Conservation (phyloP, 2,797 vertebrate species). For the Channallabes apus region DNA sequence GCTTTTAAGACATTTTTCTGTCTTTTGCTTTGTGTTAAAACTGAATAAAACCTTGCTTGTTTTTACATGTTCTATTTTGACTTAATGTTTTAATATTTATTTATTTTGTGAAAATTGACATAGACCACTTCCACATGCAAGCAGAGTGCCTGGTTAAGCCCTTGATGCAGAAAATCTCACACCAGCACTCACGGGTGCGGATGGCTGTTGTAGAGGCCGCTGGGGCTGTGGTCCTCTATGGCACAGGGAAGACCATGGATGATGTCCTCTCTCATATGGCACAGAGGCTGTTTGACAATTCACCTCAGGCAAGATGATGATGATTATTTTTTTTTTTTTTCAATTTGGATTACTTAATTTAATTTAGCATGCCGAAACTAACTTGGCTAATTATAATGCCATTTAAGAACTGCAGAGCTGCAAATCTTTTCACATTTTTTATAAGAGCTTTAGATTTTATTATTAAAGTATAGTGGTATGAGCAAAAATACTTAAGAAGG, state of each 20-base stretch:
- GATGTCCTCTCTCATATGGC: conserved; percentile 91
- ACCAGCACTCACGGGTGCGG: conserved; percentile 92
- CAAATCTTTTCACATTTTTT: background rate
- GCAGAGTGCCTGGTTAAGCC: conserved; percentile 87
- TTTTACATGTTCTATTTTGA: background rate
- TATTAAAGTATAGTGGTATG: background rate
- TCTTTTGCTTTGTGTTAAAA: background rate
- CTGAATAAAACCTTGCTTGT: background rate
- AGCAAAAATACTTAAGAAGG: background rate
- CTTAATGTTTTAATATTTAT: background rate
- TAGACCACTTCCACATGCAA: conserved; percentile 94
- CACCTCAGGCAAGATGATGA: conserved; percentile 82
- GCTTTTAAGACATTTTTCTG: background rate
- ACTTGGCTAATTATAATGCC: background rate
- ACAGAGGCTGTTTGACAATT: conserved; percentile 91
- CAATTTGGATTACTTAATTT: background rate
- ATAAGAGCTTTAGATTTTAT: background rate
- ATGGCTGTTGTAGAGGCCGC: conserved; percentile 86
- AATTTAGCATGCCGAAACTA: background rate
- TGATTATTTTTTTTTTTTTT: background rate
- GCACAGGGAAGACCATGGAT: conserved; percentile 84
- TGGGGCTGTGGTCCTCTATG: conserved; percentile 83
- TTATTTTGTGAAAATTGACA: conserved; percentile 37
- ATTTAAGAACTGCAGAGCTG: background rate
- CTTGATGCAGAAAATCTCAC: conserved; percentile 87